Base-by-base conservation (phyloP, 2,113 vertebrate species). In the Sisor rabdophorus region DNA sequence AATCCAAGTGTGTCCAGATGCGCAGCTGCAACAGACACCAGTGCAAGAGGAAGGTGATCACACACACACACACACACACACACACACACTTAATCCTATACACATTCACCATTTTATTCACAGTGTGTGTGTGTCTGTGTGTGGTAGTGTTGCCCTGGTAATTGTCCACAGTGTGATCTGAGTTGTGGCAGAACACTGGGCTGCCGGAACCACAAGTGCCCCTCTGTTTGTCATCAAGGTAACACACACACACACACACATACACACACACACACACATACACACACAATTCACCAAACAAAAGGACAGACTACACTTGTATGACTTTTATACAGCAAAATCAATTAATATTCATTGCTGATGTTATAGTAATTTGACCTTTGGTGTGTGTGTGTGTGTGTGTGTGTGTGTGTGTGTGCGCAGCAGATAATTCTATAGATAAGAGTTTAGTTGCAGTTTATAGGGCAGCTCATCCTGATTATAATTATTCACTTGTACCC, bases 171-270 rank as follows among this genome's bases (percentile, higher is more conserved):
- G 36, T 99, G 97, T 88, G 97, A 99, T 86, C 95, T 94, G 90
- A 90, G 86, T 83, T 99, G 96, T 11, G 92, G 91, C 26, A 90
- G 96, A 28, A 93, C 92, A 19, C 86, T 99, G 16, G 94, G 95
- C 56, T 99, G 97, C 86, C 92, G 96, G 65, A 99, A 98, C 90
- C 97, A 99, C 87, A 97, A 96, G 87, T 99, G 96, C 85, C 95
- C 96, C 24, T 98, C 96, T 0, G 90, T 93, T 74, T 99, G n/a
- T n/a, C n/a, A n/a, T n/a, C n/a, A n/a, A n/a, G n/a, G n/a, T n/a
- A n/a, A n/a, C n/a, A n/a, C n/a, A n/a, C n/a, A n/a, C n/a, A n/a
- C n/a, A n/a, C n/a, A n/a, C n/a, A n/a, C n/a, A n/a, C n/a, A n/a
- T n/a, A n/a, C n/a, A n/a, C n/a, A n/a, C n/a, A n/a, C n/a, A n/a